Base-by-base conservation (phyloP, 2,797 vertebrate genomes). In the Enteromius fasciolatus region DNA sequence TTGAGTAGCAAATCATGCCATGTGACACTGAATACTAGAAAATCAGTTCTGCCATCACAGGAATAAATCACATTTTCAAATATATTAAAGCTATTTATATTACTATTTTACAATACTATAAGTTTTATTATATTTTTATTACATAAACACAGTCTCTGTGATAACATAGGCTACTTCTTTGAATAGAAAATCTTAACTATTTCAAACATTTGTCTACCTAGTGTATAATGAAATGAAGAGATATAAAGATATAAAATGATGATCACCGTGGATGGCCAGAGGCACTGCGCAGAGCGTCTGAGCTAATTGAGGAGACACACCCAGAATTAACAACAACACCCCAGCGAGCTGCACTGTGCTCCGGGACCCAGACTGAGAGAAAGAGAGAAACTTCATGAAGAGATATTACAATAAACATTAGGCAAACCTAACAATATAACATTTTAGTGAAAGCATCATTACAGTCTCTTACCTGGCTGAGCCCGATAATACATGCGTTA, bases 381-480 rank as follows among this genome's bases (percentile, higher is more conserved):
- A 0, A 73, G 23, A 83, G 28, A 69, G 14, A 74, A 36, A 15
- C 31, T 18, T 39, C 25, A 50, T 36, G 12, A 66, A 59, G 50
- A 28, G 44, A 66, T 52, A 36, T 46, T 54, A 17, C 63, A 57
- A 79, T 28, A 54, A 41, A 68, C 15, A 68, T 5, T 5, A 54
- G 17, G 25, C 7, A 20, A 68, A 36, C 12, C 7, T 12, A 33
- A n/a, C 52, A 41, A 52, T 78, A 48, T 59, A 50, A 4, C 48
- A 5, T 9, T 7, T 1, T 0, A n/a, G n/a, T 31, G 10, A 20
- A 18, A 12, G 25, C 57, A 8, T 15, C 20, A 9, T 31, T 3
- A 17, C 6, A 23, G 67, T 25, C n/a, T 28, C 84, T 0, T 94
- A 96, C 96, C 94, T 96, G 93, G 0, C 93, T 94, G 79, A 96